Evolutionary conservation across 2,113 vertebrate genomes (phyloP), one percentile per base, ranked within the genome.

Genomic region (Seriola aureovittata): DNA sequence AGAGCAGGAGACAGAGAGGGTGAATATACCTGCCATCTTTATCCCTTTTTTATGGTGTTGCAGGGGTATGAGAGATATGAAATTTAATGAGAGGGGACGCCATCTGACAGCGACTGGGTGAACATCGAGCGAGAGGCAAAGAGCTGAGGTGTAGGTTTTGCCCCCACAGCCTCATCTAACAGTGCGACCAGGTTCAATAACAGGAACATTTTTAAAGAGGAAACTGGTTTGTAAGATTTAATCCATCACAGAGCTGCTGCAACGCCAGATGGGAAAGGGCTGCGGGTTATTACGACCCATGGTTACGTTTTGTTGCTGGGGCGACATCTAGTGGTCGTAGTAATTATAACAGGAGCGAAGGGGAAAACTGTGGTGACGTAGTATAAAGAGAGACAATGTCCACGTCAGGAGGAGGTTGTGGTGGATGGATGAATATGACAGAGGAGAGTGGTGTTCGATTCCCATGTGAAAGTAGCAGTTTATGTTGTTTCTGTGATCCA

Each of bases 11-110:
- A 57, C 5, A 7, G 36, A 70, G 48, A 36, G 59, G 78, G 66
- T 62, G 79, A 81, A 84, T 38, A n/a, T 16, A 84, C 76, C 80
- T 84, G 75, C 55, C 25, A 50, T 67, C 59, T 65, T 60, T 21
- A 40, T 72, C 46, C 69, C 36, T 52, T 11, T 40, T 69, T 32
- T 63, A 23, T 6, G 44, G 54, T 12, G 60, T 6, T 14, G 44
- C 48, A 23, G 48, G 68, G 32, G 54, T n/a, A 32, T 17, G 23
- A 63, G 40, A 55, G n/a, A 60, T 13, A 57, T 60, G 55, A 78
- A 55, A 63, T 87, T 32, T 66, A 91, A 83, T 75, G 78, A 82
- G 70, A 59, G 58, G 25, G 71, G 54, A 4, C 65, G 36, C 16
- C 80, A 46, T 16, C 57, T 64, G 42, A 62, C 66, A 46, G 76